Evolutionary conservation across 2,797 vertebrate species (phyloP).

Genomic region (Dryobates pubescens): DNA sequence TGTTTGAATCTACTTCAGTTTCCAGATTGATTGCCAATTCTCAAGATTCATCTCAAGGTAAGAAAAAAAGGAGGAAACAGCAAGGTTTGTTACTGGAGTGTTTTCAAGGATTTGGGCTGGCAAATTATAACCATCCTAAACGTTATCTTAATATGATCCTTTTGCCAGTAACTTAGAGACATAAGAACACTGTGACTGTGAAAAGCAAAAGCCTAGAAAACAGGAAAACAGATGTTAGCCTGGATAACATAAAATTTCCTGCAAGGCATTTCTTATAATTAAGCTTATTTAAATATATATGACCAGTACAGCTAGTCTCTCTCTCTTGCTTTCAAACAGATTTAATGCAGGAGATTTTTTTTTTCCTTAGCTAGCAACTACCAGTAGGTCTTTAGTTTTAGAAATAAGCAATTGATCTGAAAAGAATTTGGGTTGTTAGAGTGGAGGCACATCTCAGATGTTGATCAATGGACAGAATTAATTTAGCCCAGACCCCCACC

Average conservation of each 20-base stretch:
- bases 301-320: not conserved
- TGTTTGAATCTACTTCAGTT: not conserved
- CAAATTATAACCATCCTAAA: not conserved
- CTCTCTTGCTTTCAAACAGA: not conserved
- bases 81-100: not conserved
- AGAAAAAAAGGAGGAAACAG: not conserved
- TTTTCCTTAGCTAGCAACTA: not conserved
- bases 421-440: not conserved
- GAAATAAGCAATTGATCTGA: not conserved
- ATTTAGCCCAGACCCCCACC: not conserved
- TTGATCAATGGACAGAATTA: not conserved
- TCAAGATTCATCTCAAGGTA: slow-evolving; percentile 6
- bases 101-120: not conserved
- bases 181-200: not conserved
- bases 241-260: not conserved
- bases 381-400: not conserved
- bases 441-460: not conserved
- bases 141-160: not conserved
- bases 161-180: not conserved
- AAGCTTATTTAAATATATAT: not conserved
- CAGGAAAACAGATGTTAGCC: not conserved
- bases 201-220: slow-evolving; percentile 11
- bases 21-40: not conserved
- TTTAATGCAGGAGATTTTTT: not conserved
- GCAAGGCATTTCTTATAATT: not conserved